Base-by-base conservation (phyloP, 2,113 vertebrate genomes). In the Phrynosoma blainvillii region DNA sequence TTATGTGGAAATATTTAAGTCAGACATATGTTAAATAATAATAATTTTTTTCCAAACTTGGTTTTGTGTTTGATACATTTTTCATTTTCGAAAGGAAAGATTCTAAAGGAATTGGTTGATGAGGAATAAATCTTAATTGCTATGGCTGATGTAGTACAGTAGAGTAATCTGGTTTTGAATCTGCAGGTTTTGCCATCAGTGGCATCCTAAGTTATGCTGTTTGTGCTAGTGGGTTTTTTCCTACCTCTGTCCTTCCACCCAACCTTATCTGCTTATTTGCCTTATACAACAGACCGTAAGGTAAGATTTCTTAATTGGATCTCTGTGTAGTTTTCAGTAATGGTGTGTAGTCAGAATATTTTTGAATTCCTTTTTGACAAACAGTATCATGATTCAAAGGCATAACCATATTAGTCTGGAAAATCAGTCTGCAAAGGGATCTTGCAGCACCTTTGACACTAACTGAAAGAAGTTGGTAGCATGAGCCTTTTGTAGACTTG, bases 1-100 rank as follows among this genome's bases (percentile, higher is more conserved):
- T 97, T 97, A 95, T 96, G 96, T 97, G 96, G 93, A 96, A 92
- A 97, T 97, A 97, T 97, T 97, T 97, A 97, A 97, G 93, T 96
- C 96, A 96, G 93, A 95, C 95, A 93, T 96, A 94, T 96, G 94
- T 95, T 96, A 96, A 97, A 97, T 97, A 97, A 97, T 96, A 97
- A 65, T 95, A 95, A 94, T 94, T 96, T 96, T 96, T 94, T 97
- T 95, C 74, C 95, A 97, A 96, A 94, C 91, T 79, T 65, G 89
- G 91, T 92, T 96, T 95, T 2, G 75, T 96, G 96, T 96, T 83
- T 84, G 90, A 90, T 93, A 89, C 92, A 90, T 95, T 95, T 96
- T 95, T 94, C 91, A 95, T 80, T 74, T 70, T 20, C 18, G 8
- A 68, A 47, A 47, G 47, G 5, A 47, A 47, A 47, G 54, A 13